A percentile compares a stretch with the other conserved stretches of the same genome.
phyloP scores from a whole-genome alignment of 2,797 vertebrate species.

The Leuciscus waleckii region DNA sequence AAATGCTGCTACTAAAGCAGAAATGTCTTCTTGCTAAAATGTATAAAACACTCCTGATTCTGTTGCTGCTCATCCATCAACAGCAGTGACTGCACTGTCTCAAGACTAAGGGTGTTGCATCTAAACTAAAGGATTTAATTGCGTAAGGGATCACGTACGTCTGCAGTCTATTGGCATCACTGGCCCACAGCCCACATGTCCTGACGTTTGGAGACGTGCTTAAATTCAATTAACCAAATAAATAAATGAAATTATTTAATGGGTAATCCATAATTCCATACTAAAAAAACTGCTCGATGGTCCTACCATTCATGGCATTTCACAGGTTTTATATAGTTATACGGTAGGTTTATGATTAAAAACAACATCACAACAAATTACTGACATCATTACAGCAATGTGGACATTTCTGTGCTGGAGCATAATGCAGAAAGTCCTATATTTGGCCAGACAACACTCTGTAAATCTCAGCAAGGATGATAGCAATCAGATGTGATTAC shows the following conservation, averaged over 20 bases:
- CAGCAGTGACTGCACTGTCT: slow-evolving; percentile 24
- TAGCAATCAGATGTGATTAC: slow-evolving; percentile 22
- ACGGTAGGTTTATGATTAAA: not conserved
- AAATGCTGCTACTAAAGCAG: not conserved
- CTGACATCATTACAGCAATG: not conserved
- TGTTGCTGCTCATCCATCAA: not conserved
- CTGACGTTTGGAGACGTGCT: not conserved
- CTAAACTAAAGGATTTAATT: slow-evolving; percentile 41
- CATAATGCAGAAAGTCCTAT: not conserved
- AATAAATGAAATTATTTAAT: not conserved
- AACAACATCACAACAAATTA: not conserved
- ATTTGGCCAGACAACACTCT: not conserved
- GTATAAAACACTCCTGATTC: not conserved
- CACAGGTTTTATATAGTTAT: not conserved
- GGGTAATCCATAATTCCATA: not conserved
- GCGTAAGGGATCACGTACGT: slow-evolving; percentile 43
- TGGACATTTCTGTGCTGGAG: not conserved
- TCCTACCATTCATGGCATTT: not conserved
- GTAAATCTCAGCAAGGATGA: slow-evolving; percentile 29
- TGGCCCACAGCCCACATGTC: slow-evolving; percentile 34
- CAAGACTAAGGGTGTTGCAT: not conserved
- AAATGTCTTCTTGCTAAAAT: not conserved
- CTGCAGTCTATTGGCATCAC: slow-evolving; percentile 24
- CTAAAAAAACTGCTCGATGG: not conserved
- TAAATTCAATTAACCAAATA: not conserved